phyloP scores from a whole-genome alignment of 2,888 invertebrate species.

The Gymnosoma rotundatum region DNA sequence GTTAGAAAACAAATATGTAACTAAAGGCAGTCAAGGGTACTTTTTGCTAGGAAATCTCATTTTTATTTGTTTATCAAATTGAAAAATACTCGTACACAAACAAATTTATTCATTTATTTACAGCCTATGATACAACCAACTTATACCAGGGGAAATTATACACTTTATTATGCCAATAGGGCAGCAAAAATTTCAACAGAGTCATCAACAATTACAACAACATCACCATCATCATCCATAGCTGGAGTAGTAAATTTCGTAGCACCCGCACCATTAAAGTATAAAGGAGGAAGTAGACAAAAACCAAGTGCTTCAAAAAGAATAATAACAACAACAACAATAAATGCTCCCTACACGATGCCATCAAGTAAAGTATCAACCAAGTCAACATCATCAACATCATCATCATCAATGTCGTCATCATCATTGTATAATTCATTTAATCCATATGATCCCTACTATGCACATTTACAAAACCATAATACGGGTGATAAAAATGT shows the following conservation, averaged over 20 bases:
- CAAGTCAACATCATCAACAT: conserved; percentile 27
- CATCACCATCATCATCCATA: conserved; percentile 82
- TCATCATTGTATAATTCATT: conserved; percentile 73
- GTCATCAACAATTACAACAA: conserved; percentile 55
- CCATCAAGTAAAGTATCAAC: conserved; percentile 16
- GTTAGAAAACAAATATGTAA: too few relatives aligned
- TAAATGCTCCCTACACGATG: conserved; percentile 29
- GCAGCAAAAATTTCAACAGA: conserved; percentile 71
- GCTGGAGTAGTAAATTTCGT: background rate
- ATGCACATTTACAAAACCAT: conserved; percentile 74
- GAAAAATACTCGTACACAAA: background rate
- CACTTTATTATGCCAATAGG: conserved; percentile 81
- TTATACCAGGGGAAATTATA: conserved; percentile 81
- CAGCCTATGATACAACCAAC: conserved; percentile 79
- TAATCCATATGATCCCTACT: conserved; percentile 78
- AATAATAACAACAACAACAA: conserved; percentile 45
- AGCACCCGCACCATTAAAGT: conserved; percentile 28
- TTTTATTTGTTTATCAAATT: conserved; percentile 25
- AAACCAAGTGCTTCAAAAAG: conserved; percentile 14
- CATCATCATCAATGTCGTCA: conserved; percentile 18
- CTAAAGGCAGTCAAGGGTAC: too few relatives aligned
- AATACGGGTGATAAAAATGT: conserved; percentile 69
- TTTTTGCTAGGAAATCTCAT: too few relatives aligned
- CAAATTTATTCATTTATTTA: conserved; percentile 50
- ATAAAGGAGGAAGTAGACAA: conserved; percentile 48